phyloP scores from a whole-genome alignment of 1,140 invertebrate species.

The Drosophila bifasciata region DNA sequence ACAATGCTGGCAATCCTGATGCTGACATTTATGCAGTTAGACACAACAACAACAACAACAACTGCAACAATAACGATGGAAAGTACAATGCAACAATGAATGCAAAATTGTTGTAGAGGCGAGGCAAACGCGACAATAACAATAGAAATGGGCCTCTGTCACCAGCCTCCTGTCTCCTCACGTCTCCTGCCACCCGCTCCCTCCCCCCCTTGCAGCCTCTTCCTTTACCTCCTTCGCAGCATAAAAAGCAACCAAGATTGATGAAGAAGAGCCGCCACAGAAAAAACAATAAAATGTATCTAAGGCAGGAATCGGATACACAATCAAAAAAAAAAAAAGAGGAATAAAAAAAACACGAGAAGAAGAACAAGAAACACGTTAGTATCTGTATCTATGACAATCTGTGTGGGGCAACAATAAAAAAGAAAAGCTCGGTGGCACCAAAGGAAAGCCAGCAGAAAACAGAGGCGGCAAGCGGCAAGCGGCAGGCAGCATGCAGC shows the following conservation, averaged over 20 bases:
- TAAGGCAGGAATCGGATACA: conserved; percentile 22
- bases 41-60: conserved; percentile 57
- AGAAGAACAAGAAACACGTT: conserved; percentile 26
- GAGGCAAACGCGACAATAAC: conserved; percentile 56
- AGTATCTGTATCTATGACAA: conserved; percentile 58
- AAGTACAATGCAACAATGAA: conserved; percentile 57
- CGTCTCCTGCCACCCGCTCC: not conserved
- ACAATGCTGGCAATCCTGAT: conserved; percentile 56
- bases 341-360: conserved; percentile 3
- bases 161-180: not conserved
- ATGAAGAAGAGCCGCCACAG: conserved; percentile 66
- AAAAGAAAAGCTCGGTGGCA: not conserved
- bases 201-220: not conserved
- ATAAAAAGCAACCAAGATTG: conserved; percentile 75
- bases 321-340: conserved; percentile 10
- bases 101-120: conserved; percentile 41
- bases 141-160: conserved; percentile 47
- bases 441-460: conserved; percentile 17
- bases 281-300: conserved; percentile 75
- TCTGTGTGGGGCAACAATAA: conserved; percentile 49
- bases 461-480: not conserved
- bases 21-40: conserved; percentile 78
- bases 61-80: conserved; percentile 37
- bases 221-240: conserved; percentile 11
- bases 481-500: no score